Evolutionary conservation across 2,888 invertebrate genomes (phyloP).

Genomic region (Cerceris rybyensis): DNA sequence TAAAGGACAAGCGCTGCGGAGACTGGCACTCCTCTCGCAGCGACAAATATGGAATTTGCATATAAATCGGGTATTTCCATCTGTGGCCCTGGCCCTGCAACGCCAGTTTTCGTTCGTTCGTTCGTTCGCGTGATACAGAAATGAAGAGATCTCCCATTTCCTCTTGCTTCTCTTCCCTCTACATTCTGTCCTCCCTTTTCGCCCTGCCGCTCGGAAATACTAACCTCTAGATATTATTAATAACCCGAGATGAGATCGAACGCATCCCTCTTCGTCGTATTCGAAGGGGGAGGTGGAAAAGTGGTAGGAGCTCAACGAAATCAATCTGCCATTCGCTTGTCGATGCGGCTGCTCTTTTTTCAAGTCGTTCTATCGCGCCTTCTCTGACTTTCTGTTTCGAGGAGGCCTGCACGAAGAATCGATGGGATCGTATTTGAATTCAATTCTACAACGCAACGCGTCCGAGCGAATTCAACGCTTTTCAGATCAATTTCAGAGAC

Average conservation of each 20-base stretch:
- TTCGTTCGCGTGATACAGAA: conserved; percentile 80
- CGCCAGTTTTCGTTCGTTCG: conserved; percentile 61
- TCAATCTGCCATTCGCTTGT: conserved; percentile 79
- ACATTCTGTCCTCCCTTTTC: conserved; percentile 32
- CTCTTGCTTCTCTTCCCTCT: conserved; percentile 58
- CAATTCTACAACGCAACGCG: conserved; percentile 72
- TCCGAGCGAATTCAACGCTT: conserved; percentile 72
- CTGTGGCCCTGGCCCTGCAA: conserved; percentile 81
- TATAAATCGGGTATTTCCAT: conserved; percentile 87
- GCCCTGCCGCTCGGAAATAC: conserved; percentile 74
- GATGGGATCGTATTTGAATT: conserved; percentile 74
- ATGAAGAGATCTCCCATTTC: conserved; percentile 78
- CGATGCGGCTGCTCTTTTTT: conserved; percentile 42
- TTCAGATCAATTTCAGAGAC: conserved; percentile 73
- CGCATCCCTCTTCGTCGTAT: conserved; percentile 67
- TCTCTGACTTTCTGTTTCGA: background rate
- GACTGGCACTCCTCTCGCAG: conserved; percentile 70
- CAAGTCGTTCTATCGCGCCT: conserved; percentile 33
- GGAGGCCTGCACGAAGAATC: conserved; percentile 12
- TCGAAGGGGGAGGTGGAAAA: conserved; percentile 52
- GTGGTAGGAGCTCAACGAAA: conserved; percentile 71
- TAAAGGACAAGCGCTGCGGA: conserved; percentile 61
- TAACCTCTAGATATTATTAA: conserved; percentile 81
- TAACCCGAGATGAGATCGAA: conserved; percentile 80
- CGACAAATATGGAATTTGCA: conserved; percentile 87